Conservation (phyloP, 2,888 invertebrate genomes). For the Epirrhoe alternata region DNA sequence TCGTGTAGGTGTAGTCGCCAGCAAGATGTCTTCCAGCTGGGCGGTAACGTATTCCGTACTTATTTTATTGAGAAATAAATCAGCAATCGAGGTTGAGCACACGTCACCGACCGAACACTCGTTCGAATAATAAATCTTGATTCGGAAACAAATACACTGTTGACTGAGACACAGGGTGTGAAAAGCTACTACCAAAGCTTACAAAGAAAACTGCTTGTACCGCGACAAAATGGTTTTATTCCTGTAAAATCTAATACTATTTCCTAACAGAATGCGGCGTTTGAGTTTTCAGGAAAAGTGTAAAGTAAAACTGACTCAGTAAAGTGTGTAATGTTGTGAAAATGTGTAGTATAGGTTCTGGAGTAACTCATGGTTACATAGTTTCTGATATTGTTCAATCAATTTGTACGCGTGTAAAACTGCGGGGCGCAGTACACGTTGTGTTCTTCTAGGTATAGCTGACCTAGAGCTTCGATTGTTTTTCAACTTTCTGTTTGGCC, state of each 20-base stretch:
- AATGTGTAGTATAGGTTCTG: no score
- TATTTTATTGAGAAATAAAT: conserved; percentile 51
- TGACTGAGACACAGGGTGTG: neutral
- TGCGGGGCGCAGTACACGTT: no score
- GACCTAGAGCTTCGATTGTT: neutral
- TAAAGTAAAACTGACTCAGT: no score
- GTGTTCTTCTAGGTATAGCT: neutral
- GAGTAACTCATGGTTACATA: no score
- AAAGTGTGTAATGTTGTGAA: no score
- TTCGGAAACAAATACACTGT: conserved; percentile 46
- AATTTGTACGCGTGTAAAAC: no score
- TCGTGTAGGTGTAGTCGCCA: neutral
- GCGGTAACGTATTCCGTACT: conserved; percentile 21
- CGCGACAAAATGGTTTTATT: no score
- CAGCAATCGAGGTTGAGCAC: conserved; percentile 42
- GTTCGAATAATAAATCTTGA: conserved; percentile 66
- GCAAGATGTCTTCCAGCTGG: conserved; percentile 17
- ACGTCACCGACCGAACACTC: conserved; percentile 41
- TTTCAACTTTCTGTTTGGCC: neutral
- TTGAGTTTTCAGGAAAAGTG: no score
- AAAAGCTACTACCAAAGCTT: neutral
- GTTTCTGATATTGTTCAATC: no score
- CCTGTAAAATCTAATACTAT: no score
- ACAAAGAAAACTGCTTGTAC: no score
- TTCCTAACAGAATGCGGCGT: no score